Evolutionary conservation across 2,797 vertebrate species (phyloP).

Genomic region (Rachycentron canadum): DNA sequence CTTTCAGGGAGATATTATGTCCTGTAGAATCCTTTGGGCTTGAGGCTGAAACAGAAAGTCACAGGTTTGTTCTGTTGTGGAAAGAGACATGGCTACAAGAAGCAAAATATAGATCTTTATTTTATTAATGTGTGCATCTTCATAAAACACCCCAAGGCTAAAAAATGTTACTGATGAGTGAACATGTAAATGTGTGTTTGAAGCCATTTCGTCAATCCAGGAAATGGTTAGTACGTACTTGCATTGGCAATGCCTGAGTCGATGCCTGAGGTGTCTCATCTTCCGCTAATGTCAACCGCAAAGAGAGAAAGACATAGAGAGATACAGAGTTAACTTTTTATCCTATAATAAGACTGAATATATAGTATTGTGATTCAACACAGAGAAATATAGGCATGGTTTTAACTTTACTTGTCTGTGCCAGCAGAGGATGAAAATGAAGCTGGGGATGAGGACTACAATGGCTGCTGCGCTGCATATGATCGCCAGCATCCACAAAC

Average conservation of each 20-base stretch:
- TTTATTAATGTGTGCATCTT: conserved; percentile 22
- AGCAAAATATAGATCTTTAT: conserved; percentile 14
- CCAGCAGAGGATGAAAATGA: conserved; percentile 64
- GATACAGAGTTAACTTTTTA: conserved; percentile 23
- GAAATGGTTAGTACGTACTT: conserved; percentile 71
- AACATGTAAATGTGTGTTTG: conserved; percentile 28
- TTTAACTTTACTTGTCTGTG: conserved; percentile 73
- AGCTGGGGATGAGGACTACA: conserved; percentile 71
- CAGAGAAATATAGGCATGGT: conserved; percentile 1
- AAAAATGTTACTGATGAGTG: conserved; percentile 2
- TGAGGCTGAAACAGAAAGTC: conserved; percentile 76
- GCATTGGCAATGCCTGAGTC: conserved; percentile 82
- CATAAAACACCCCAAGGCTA: conserved; percentile 17
- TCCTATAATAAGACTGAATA: not conserved
- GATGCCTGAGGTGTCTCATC: conserved; percentile 60
- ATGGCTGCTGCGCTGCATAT: conserved; percentile 64
- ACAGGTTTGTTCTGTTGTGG: conserved; percentile 39
- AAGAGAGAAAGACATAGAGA: conserved; percentile 38
- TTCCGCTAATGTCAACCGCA: conserved; percentile 59
- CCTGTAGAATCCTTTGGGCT: conserved; percentile 81
- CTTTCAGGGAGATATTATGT: conserved; percentile 49
- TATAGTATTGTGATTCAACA: conserved; percentile 6
- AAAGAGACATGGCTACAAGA: conserved; percentile 23
- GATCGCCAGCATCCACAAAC: conserved; percentile 75
- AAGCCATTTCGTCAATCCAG: conserved; percentile 38